phyloP scores from a whole-genome alignment of 1,140 invertebrate genomes.

The Andrena cerasifolii region DNA sequence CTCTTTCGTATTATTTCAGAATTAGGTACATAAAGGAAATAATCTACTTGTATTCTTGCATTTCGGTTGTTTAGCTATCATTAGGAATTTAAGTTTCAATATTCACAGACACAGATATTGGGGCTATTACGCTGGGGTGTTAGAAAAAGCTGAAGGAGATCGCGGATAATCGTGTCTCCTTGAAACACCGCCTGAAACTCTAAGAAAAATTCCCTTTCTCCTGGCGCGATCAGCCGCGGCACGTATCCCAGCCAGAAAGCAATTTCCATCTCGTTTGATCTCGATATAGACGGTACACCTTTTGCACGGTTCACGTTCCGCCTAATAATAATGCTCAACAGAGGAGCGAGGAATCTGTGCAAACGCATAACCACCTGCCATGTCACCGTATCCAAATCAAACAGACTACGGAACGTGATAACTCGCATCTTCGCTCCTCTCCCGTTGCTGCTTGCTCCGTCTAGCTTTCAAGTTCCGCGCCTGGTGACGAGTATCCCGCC shows the following conservation, averaged over 20 bases:
- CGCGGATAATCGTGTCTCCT: neutral
- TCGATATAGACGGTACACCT: slow-evolving; percentile 20
- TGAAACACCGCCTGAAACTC: neutral
- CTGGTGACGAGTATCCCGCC: slow-evolving; percentile 20
- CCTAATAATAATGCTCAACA: slow-evolving; percentile 55
- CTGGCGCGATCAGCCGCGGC: neutral
- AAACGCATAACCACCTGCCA: slow-evolving; percentile 64
- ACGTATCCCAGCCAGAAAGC: slow-evolving; percentile 3
- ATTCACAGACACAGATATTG: too few relatives aligned
- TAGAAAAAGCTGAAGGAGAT: too few relatives aligned
- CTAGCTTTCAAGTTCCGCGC: neutral
- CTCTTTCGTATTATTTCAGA: too few relatives aligned
- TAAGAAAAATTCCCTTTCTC: neutral
- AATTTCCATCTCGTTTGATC: slow-evolving; percentile 49
- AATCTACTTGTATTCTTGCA: too few relatives aligned
- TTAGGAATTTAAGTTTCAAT: too few relatives aligned
- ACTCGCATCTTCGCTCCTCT: slow-evolving; percentile 29
- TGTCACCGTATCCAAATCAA: slow-evolving; percentile 62
- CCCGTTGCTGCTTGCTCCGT: too few relatives aligned
- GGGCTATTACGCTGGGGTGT: too few relatives aligned
- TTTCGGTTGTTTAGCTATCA: too few relatives aligned
- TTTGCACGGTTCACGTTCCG: slow-evolving; percentile 20
- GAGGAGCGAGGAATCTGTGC: slow-evolving; percentile 38
- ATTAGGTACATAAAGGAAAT: too few relatives aligned
- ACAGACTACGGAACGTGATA: slow-evolving; percentile 61